These are phyloP conservation scores for Uloborus plumipes DNA, from an alignment of 2,888 invertebrate genomes.

Conservation along the genomic window DNA sequence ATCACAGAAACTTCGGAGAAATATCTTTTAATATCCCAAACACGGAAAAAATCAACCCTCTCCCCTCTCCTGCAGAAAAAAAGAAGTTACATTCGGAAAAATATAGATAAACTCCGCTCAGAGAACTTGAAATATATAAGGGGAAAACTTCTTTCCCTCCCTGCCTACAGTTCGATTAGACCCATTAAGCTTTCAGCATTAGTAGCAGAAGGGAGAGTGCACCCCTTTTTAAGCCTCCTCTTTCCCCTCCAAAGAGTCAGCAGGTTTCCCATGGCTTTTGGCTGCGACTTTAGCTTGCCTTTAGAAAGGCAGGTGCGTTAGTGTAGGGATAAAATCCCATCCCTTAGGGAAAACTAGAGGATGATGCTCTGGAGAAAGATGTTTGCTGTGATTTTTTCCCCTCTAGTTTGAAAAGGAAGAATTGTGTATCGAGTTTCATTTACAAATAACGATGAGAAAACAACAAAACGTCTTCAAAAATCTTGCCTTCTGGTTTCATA, in stretches of 20 bases:
- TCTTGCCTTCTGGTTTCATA: background rate
- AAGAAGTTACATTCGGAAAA: too few relatives aligned
- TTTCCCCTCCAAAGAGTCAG: constrained; percentile 19
- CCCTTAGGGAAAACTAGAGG: constrained; percentile 9
- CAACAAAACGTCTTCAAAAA: too few relatives aligned
- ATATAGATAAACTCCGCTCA: too few relatives aligned
- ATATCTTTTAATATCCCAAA: too few relatives aligned
- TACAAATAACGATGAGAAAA: too few relatives aligned
- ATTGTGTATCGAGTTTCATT: too few relatives aligned
- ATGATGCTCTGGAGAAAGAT: constrained; percentile 18
- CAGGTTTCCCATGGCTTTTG: constrained; percentile 53
- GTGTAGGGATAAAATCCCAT: background rate
- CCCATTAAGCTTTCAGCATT: constrained; percentile 60
- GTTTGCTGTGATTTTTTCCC: constrained; percentile 19
- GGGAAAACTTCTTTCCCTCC: background rate
- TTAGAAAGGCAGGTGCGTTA: constrained; percentile 19
- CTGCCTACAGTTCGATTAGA: constrained; percentile 44
- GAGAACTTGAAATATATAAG: too few relatives aligned
- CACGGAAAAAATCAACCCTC: too few relatives aligned
- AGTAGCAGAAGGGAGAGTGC: constrained; percentile 17
- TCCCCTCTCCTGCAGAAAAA: too few relatives aligned
- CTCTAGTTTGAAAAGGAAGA: too few relatives aligned
- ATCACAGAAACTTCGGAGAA: too few relatives aligned
- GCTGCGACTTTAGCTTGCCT: constrained; percentile 41
- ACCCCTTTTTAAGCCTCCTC: constrained; percentile 3